Evolutionary conservation across 1,140 invertebrate genomes (phyloP).

Genomic region (Sesamia nonagrioides): DNA sequence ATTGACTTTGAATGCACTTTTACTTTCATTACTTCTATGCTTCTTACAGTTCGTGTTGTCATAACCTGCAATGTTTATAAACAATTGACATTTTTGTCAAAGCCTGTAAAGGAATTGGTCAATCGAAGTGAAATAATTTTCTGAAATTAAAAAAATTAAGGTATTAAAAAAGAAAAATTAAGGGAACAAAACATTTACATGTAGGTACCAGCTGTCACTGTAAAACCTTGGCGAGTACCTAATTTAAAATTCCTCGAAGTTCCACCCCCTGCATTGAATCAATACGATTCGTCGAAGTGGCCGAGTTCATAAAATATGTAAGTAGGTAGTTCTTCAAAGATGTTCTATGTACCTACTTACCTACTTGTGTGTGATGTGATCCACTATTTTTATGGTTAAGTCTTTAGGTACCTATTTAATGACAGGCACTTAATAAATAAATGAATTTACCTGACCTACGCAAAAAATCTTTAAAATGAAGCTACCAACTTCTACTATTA

Average conservation of each 20-base stretch:
- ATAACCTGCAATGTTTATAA: conserved; percentile 8
- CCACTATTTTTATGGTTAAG: too few relatives aligned
- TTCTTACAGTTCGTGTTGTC: conserved; percentile 28
- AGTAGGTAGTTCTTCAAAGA: too few relatives aligned
- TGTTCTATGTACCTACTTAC: too few relatives aligned
- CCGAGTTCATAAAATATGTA: not conserved
- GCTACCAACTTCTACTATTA: not conserved
- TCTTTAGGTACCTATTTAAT: too few relatives aligned
- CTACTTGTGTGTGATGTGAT: too few relatives aligned
- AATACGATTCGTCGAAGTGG: not conserved
- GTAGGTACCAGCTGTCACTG: too few relatives aligned
- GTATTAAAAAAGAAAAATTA: not conserved
- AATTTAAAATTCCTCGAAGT: too few relatives aligned
- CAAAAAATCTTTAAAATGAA: not conserved
- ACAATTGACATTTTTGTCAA: not conserved
- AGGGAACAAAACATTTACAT: too few relatives aligned
- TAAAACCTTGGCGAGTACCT: too few relatives aligned
- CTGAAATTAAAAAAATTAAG: not conserved
- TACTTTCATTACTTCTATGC: conserved; percentile 70
- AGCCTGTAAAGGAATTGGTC: not conserved
- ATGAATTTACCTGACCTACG: not conserved
- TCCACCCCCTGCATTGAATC: too few relatives aligned
- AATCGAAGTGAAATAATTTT: not conserved
- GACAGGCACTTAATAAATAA: not conserved
- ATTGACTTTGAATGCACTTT: conserved; percentile 78